A percentile compares a stretch with the other conserved stretches of the same genome.
phyloP scores from a whole-genome alignment of 2,888 invertebrate species.

The Limnephilus marmoratus region DNA sequence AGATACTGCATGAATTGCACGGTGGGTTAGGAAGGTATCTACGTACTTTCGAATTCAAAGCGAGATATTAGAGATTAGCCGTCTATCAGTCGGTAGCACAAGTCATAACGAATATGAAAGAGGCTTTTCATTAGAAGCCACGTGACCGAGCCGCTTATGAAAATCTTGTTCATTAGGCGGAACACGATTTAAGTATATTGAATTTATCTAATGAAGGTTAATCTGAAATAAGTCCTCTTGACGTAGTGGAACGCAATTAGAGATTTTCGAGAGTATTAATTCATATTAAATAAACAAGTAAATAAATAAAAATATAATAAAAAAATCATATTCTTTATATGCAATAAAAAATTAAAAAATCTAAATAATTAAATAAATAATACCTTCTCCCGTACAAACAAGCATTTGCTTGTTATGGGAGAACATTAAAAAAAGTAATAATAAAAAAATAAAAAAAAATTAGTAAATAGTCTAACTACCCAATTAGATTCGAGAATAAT shows the following conservation, averaged over 20 bases:
- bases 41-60: background rate
- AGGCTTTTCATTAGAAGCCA: slow-evolving; percentile 54
- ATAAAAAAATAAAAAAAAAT: no score
- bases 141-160: slow-evolving; percentile 55
- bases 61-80: slow-evolving; percentile 46
- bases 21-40: background rate
- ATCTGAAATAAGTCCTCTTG: background rate
- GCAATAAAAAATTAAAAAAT: no score
- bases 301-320: no score
- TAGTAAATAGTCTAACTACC: no score
- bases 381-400: no score
- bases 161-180: slow-evolving; percentile 55
- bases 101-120: slow-evolving; percentile 43
- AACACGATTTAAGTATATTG: slow-evolving; percentile 35
- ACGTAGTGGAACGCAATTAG: background rate
- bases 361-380: no score
- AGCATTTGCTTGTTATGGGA: no score
- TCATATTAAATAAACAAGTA: no score
- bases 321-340: no score
- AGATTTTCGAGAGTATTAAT: background rate
- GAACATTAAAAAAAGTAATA: no score
- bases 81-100: slow-evolving; percentile 30
- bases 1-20: background rate
- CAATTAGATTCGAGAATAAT: no score
- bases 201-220: slow-evolving; percentile 9